Conservation (phyloP, 23 tunicate genomes). For the Clavelina lepadiformis region DNA sequence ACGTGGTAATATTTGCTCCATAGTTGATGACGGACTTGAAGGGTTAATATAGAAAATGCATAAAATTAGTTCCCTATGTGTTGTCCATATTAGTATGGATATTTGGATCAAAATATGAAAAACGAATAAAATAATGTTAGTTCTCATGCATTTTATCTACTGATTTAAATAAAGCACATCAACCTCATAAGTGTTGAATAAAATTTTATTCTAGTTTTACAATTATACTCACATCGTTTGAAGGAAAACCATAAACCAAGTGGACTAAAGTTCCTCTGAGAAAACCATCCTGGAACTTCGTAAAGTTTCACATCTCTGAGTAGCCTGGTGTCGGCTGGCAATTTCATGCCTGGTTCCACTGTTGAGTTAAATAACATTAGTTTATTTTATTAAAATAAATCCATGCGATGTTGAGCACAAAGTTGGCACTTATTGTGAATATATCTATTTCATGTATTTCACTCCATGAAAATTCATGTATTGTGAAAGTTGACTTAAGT, state of each 20-base stretch:
- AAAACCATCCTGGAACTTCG: slow-evolving; percentile 73
- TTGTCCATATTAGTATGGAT: background rate
- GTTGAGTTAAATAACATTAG: too few species aligned
- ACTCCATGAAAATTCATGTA: too few species aligned
- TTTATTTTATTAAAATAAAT: background rate
- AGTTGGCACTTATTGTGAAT: too few species aligned
- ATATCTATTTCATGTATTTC: too few species aligned
- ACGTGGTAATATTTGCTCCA: slow-evolving; percentile 28
- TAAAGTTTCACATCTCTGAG: slow-evolving; percentile 61
- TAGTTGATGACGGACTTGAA: slow-evolving; percentile 17
- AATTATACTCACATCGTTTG: slow-evolving; percentile 47
- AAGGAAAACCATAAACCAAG: slow-evolving; percentile 65
- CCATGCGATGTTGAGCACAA: too few species aligned
- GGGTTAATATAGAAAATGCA: background rate
- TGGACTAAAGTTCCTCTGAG: slow-evolving; percentile 55
- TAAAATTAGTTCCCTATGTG: background rate
- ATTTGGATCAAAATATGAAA: too few species aligned
- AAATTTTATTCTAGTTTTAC: background rate
- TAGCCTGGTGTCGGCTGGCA: slow-evolving; percentile 71
- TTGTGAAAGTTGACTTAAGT: too few species aligned
- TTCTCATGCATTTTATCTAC: too few species aligned
- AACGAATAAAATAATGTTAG: too few species aligned
- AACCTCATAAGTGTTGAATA: too few species aligned
- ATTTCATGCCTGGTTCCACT: slow-evolving; percentile 76
- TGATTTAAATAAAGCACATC: too few species aligned